Evolutionary conservation across 1,140 invertebrate genomes (phyloP).

Genomic region (Protaetia brevitarsis): DNA sequence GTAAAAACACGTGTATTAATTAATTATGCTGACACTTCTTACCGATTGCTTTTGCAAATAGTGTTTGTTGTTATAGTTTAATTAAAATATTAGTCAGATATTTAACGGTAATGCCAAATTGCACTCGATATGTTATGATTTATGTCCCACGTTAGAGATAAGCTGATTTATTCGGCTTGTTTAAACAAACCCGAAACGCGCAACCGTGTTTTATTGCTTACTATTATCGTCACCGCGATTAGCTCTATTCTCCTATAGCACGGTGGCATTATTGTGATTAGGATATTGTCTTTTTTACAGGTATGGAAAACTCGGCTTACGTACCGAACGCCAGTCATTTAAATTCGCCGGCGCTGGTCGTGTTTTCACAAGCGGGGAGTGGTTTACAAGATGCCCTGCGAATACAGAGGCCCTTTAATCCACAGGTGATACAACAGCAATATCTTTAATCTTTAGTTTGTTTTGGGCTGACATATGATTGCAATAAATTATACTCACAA

Average conservation of each 20-base stretch:
- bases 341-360: conserved; percentile 75
- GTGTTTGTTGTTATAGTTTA: background rate
- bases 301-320: conserved; percentile 49
- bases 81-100: background rate
- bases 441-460: no score
- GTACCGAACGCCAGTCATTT: conserved; percentile 58
- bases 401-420: conserved; percentile 71
- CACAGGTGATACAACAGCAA: conserved; percentile 53
- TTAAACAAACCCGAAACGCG: conserved; percentile 1
- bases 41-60: background rate
- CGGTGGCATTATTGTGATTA: conserved; percentile 6
- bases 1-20: conserved; percentile 3
- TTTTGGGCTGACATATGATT: no score
- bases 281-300: conserved; percentile 26
- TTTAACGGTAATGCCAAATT: conserved; percentile 18
- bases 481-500: no score
- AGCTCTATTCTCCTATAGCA: background rate
- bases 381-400: conserved; percentile 69
- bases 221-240: background rate
- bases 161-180: conserved; percentile 23
- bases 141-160: background rate
- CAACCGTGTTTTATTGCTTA: conserved; percentile 25
- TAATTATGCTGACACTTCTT: background rate
- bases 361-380: conserved; percentile 73
- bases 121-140: conserved; percentile 5